Conservation (phyloP, 2,797 vertebrate genomes). For the Lacerta viridis region DNA sequence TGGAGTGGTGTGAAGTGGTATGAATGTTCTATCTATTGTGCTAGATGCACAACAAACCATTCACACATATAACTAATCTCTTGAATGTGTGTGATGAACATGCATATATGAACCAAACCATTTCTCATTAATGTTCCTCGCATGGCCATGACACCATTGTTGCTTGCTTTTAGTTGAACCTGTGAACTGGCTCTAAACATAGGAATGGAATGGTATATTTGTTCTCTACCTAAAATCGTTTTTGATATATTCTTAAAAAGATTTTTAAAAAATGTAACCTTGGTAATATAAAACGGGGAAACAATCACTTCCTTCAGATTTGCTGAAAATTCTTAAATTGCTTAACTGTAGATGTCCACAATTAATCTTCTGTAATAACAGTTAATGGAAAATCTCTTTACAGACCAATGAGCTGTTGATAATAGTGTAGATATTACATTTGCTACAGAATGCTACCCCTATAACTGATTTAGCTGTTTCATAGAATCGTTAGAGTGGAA, state of each 20-base stretch:
- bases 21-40: background rate
- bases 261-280: background rate
- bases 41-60: background rate
- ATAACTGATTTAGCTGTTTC: constrained; percentile 50
- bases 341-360: constrained; percentile 37
- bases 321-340: constrained; percentile 27
- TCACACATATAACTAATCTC: background rate
- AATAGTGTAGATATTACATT: constrained; percentile 53
- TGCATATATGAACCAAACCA: background rate
- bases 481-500: constrained; percentile 32
- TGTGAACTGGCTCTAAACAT: background rate
- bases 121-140: background rate
- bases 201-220: background rate
- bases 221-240: background rate
- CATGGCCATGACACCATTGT: background rate
- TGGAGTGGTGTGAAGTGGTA: background rate
- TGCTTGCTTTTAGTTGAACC: background rate
- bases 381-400: constrained; percentile 51
- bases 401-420: constrained; percentile 47
- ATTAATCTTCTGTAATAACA: constrained; percentile 52
- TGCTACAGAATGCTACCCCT: constrained; percentile 38
- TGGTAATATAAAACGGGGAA: background rate
- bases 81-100: background rate
- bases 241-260: background rate
- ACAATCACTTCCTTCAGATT: constrained; percentile 20